A percentile compares a stretch with the other conserved stretches of the same genome.
phyloP scores from a whole-genome alignment of 2,113 vertebrate species.

The Callipepla californica region DNA sequence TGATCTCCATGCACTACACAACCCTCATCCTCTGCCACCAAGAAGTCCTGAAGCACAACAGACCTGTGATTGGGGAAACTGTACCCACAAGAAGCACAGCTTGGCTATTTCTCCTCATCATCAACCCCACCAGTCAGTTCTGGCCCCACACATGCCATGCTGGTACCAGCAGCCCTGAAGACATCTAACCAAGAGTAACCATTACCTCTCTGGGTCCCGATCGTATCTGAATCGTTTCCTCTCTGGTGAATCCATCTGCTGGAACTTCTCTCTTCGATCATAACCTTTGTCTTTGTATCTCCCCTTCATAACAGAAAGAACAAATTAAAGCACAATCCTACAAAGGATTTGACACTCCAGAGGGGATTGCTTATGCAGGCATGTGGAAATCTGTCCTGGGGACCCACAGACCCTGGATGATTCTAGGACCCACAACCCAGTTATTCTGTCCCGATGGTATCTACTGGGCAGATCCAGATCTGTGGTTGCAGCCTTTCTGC shows the following conservation, averaged over 20 bases:
- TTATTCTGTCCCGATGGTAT: neutral
- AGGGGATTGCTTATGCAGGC: neutral
- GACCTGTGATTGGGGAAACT: neutral
- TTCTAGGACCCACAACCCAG: neutral
- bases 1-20: neutral
- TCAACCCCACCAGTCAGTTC: neutral
- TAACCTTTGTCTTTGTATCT: slow-evolving; percentile 81
- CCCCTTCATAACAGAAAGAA: slow-evolving; percentile 72
- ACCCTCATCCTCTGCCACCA: accelerated
- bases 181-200: neutral
- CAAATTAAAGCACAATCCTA: neutral
- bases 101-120: neutral
- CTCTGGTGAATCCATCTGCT: slow-evolving; percentile 81
- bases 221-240: slow-evolving; percentile 77
- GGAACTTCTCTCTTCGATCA: slow-evolving; percentile 79
- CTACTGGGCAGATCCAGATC: neutral
- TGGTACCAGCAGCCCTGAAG: neutral
- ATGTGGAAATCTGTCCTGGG: neutral
- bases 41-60: neutral
- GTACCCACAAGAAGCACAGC: neutral
- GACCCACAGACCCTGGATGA: neutral
- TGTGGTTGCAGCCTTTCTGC: neutral
- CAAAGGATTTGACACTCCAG: neutral
- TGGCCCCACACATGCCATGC: neutral
- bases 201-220: slow-evolving; percentile 77